Percentiles rank a stretch among this genome's conserved stretches.
Evolutionary conservation across 2,113 vertebrate species (phyloP).

Genomic region (Gavia stellata): DNA sequence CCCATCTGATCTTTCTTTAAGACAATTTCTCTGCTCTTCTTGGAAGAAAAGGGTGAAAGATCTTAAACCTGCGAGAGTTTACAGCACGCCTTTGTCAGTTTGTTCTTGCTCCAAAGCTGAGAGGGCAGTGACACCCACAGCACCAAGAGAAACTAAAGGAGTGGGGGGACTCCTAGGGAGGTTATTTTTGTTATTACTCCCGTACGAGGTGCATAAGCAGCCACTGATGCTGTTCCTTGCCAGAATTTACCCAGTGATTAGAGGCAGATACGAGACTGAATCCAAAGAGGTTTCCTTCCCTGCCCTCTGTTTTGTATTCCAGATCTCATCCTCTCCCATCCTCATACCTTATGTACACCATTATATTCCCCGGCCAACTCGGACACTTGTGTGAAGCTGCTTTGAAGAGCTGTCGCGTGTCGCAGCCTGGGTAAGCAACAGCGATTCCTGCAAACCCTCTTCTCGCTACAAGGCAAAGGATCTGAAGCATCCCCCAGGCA

Average conservation of each 20-base stretch:
- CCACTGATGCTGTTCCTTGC: not conserved
- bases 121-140: not conserved
- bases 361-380: not conserved
- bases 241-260: not conserved
- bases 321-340: not conserved
- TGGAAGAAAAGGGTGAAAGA: not conserved
- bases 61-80: not conserved
- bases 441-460: not conserved
- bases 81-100: not conserved
- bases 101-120: not conserved
- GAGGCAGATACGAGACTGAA: accelerated
- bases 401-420: not conserved
- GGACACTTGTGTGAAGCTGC: not conserved
- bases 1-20: not conserved
- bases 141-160: not conserved
- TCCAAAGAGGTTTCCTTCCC: not conserved
- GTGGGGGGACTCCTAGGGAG: not conserved
- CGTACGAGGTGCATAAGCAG: not conserved
- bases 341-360: accelerated
- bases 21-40: not conserved
- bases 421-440: not conserved
- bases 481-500: not conserved
- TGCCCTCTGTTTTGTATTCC: not conserved
- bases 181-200: not conserved
- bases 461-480: not conserved